Conservation (phyloP, 35 echinoderm and acorn worm genomes). For the Amphiura filiformis region DNA sequence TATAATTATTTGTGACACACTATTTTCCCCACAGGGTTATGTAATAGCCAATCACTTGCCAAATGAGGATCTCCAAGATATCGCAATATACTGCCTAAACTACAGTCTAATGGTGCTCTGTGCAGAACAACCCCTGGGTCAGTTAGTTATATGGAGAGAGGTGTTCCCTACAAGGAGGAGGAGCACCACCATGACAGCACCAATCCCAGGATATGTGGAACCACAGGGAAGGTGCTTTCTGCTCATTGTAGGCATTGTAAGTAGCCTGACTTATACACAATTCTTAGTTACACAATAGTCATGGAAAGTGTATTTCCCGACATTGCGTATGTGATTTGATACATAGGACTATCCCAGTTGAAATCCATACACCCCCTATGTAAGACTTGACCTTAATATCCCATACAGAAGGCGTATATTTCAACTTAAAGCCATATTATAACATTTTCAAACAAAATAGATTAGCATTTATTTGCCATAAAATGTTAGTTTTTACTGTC, state of each 20-base stretch:
- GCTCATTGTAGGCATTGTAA: slow-evolving; percentile 93
- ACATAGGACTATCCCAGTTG: no score
- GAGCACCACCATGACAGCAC: slow-evolving; percentile 5
- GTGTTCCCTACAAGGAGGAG: slow-evolving; percentile 65
- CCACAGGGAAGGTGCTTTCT: slow-evolving; percentile 79
- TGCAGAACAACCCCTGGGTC: slow-evolving; percentile 62
- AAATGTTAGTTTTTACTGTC: no score
- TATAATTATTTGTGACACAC: no score
- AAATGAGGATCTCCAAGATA: slow-evolving; percentile 71
- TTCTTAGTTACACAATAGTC: no score
- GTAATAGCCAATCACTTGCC: slow-evolving; percentile 89
- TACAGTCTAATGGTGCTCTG: slow-evolving; percentile 73
- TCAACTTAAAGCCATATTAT: no score
- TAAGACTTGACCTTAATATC: no score
- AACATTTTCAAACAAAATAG: no score
- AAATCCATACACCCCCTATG: no score
- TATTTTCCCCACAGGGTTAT: slow-evolving; percentile 85
- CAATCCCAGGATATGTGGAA: slow-evolving; percentile 48
- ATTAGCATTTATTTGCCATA: no score
- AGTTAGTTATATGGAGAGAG: slow-evolving; percentile 94
- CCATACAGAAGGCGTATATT: no score
- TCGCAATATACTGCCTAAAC: slow-evolving; percentile 76
- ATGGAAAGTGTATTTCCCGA: background rate
- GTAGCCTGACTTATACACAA: no score
- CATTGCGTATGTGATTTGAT: no score